Evolutionary conservation across 2,888 invertebrate genomes (phyloP), one percentile per base, ranked within the genome.

Genomic region (Oxystoma pomonae): DNA sequence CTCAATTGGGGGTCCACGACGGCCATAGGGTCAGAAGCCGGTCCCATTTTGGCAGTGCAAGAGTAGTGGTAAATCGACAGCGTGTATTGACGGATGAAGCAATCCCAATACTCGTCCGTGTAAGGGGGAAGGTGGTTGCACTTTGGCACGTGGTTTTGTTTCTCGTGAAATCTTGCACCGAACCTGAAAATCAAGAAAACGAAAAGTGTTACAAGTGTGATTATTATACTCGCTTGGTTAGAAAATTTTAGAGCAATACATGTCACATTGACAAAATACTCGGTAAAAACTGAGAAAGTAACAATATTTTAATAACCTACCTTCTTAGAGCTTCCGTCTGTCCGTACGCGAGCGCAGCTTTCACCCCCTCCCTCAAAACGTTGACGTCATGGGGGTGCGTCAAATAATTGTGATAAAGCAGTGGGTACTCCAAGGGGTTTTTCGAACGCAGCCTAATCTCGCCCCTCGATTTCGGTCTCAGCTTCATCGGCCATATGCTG

Each of bases 381-480:
- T 88, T 85, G 0, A 94, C 89, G 72, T 97, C 97, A 65, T 91
- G 88, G 0, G 90, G 91, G 77, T 94, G 90, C 0, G 93, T 90
- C 65, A 98, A 82, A 76, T 98, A 98, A 78, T 97, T 97, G 74
- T 96, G 95, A 72, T 94, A 90, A 76, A 98, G 85, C 2, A 93
- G 81, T 0, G 98, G 98, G 77, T 94, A 91, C 5, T 92, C 88
- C 57, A 85, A 75, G 0, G 90, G 90, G 74, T 90, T 83, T 3
- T 81, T 84, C 1, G 85, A 84, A 56, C 77, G 74, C 16, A 81
- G 65, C 69, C 89, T 90, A 0, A 98, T 85, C 70, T 85, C 86
- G 0, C 98, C 98, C 2, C 88, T 83, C 63, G 94, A 93, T 73
- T 92, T 91, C 0, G 97, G 94, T 0, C 97, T 84, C 73, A 98